These are phyloP conservation scores for Aramus guarauna DNA, from an alignment of 2,113 vertebrate genomes.

Conservation along the genomic window DNA sequence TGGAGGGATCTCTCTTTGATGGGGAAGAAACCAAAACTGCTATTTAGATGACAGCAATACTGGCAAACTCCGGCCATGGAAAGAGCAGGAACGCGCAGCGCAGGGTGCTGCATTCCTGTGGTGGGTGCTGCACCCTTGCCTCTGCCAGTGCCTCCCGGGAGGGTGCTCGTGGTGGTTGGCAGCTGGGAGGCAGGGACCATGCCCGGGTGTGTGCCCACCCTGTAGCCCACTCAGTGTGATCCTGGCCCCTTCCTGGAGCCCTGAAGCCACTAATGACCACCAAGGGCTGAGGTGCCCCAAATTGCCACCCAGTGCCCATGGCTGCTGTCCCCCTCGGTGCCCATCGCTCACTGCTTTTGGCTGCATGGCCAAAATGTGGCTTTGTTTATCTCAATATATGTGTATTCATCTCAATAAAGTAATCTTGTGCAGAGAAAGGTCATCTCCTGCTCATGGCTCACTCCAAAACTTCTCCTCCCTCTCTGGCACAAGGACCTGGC, in stretches of 20 bases:
- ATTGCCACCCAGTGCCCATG: neutral
- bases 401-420: neutral
- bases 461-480: neutral
- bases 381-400: neutral
- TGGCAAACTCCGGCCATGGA: neutral
- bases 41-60: neutral
- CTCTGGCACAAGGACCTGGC: neutral
- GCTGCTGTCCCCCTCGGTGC: neutral
- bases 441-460: neutral
- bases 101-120: neutral
- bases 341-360: neutral
- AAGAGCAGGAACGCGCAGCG: neutral
- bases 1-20: neutral
- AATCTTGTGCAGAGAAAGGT: neutral
- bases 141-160: neutral
- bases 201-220: neutral
- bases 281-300: neutral
- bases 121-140: neutral
- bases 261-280: neutral
- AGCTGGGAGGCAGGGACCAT: neutral
- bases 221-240: rapidly evolving
- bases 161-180: rapidly evolving
- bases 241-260: neutral
- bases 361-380: neutral
- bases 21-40: neutral